Evolutionary conservation across 2,888 invertebrate genomes (phyloP).

Genomic region (Drosophila picticornis): DNA sequence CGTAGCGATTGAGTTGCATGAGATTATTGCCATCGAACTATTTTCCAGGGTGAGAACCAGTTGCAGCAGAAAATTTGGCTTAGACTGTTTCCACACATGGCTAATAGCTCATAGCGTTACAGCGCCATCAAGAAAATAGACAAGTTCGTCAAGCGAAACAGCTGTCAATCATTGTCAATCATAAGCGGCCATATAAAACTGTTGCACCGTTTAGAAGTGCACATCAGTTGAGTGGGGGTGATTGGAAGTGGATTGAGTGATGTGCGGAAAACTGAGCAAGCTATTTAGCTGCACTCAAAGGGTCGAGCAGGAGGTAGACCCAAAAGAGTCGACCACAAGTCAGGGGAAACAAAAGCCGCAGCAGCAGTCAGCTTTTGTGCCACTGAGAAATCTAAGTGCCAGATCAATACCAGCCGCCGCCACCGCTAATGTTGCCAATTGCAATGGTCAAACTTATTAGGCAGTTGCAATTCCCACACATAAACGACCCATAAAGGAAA

Average conservation of each 20-base stretch:
- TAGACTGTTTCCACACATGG: constrained; percentile 26
- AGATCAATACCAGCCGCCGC: not conserved
- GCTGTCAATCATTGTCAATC: constrained; percentile 18
- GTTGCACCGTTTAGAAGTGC: not conserved
- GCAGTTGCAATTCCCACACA: constrained; percentile 23
- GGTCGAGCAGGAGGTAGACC: not conserved
- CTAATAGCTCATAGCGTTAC: constrained; percentile 6
- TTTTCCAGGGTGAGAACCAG: constrained; percentile 31
- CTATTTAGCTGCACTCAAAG: constrained; percentile 46
- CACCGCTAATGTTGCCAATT: not conserved
- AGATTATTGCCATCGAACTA: constrained; percentile 19
- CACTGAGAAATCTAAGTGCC: not conserved
- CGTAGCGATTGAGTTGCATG: not conserved
- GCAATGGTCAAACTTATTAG: not conserved
- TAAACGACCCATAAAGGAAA: not conserved
- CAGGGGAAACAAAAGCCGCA: not conserved
- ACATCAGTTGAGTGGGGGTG: not conserved
- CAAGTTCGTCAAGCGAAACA: constrained; percentile 8
- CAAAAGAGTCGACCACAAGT: not conserved
- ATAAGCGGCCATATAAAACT: not conserved
- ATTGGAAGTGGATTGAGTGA: not conserved
- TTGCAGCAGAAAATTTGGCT: constrained; percentile 5
- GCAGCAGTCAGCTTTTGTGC: not conserved
- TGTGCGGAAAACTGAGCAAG: constrained; percentile 37
- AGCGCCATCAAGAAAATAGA: not conserved